Percentiles rank a stretch among this genome's conserved stretches.
Conservation (phyloP, 2,888 invertebrate genomes). For the Catotricha subobsoleta region DNA sequence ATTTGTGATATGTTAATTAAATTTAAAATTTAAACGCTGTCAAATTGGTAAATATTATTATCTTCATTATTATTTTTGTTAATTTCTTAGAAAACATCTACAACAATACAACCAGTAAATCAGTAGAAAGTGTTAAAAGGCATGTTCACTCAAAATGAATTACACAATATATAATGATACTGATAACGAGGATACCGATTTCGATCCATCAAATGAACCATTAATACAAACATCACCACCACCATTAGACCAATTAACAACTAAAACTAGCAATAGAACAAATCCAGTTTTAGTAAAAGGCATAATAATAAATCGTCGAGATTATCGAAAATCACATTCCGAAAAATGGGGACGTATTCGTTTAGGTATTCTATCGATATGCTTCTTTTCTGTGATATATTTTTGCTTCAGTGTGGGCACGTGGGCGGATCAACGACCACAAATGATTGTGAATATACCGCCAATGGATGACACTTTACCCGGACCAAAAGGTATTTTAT, state of each 20-base stretch:
- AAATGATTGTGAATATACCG: conserved; percentile 9
- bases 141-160: too few relatives aligned
- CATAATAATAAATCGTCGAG: neutral
- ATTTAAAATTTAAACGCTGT: too few relatives aligned
- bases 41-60: too few relatives aligned
- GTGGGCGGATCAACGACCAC: conserved; percentile 2
- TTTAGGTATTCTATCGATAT: conserved; percentile 2
- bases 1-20: too few relatives aligned
- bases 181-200: neutral
- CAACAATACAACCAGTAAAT: too few relatives aligned
- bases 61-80: too few relatives aligned
- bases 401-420: conserved; percentile 2
- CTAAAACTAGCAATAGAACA: neutral
- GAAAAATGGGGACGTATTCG: conserved; percentile 9
- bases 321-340: conserved; percentile 1
- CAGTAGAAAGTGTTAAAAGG: too few relatives aligned
- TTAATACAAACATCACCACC: neutral
- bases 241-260: too few relatives aligned
- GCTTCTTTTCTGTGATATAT: conserved; percentile 5
- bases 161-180: too few relatives aligned
- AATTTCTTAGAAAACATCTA: too few relatives aligned
- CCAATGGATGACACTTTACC: conserved; percentile 7
- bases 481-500: conserved; percentile 8
- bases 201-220: neutral
- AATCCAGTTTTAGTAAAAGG: neutral